Evolutionary conservation across 2,888 invertebrate species (phyloP), one percentile per base, ranked within the genome.

Genomic region (Arrhopalites spinosus): DNA sequence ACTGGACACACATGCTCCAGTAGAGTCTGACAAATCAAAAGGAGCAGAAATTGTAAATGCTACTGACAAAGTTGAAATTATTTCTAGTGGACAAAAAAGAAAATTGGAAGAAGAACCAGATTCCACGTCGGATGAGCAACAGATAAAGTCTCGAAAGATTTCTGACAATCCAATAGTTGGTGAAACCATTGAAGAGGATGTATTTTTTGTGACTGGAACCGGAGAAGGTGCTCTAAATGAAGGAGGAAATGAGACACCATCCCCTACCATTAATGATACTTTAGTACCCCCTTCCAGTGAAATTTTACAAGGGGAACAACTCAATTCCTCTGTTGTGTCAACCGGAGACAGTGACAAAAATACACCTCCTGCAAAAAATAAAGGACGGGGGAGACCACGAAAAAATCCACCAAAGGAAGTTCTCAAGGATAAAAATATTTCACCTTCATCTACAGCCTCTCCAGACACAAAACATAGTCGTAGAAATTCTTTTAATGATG

Each of bases 171-270:
- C 82, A n/a, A 81, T 83, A 25, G 84, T 92, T 69, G 90, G 92
- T 30, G 93, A 93, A 83, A 89, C 88, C 81, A 91, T 94, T 73
- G 90, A 90, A 83, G 94, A 94, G 86, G 89, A 90, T 0, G 86
- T 91, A 0, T 87, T 91, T 86, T 89, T 88, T 85, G 88, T 93
- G 84, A 88, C 87, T 81, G 93, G 93, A 0, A 90, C 90, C 83
- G 94, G 94, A 56, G 88, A 86, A 81, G 94, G 94, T 3, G 86
- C 85, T 25, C 91, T 91, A 59, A 79, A 80, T 50, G 78, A 82
- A 69, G 83, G 81, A 8, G 83, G 83, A 36, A 83, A 82, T 78
- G 79, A 25, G 23, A 69, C 72, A 59, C 67, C 50, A 59, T 72
- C 72, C 50, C 67, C 50, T 50, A 63, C 17, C n/a, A n/a, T n/a